Evolutionary conservation across 37 sponge, comb jelly and placozoan species (phyloP), one percentile per base, ranked within the genome.

Genomic region (Petrosia ficiformis): DNA sequence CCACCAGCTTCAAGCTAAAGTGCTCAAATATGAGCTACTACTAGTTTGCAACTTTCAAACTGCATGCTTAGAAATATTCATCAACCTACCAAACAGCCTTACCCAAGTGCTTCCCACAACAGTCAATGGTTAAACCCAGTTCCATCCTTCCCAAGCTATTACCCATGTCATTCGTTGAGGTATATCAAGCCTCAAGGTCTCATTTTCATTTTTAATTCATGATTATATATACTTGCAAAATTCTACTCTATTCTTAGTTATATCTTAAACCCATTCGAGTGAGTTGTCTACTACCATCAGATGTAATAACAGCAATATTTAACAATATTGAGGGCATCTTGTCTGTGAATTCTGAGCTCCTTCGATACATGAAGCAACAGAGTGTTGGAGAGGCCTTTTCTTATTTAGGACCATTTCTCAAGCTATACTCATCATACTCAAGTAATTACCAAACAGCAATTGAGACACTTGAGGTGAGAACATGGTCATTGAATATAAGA

Each of bases 311-410:
- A 42, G 57, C 72, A 3, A 89, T 93, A 19, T 93, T 93, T 59
- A 74, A 77, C 37, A 93, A 93, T 59, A 77, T 93, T 44, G 93
- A 88, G 34, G 86, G 73, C 2, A 84, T 93, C 35, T 79, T 88
- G 44, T 61, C 79, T 8, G 77, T 93, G 16, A 93, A 93, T 59
- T 39, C 38, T 30, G 93, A 93, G 52, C 82, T 93, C 16, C 70
- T 89, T 31, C 29, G 52, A 0, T 84, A 25, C 36, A 84, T 93
- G 77, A 38, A 76, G 37, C 78, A 88, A 57, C 40, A 65, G 42
- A 82, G 87, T 31, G 82, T 81, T 43, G 93, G 77, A 0, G 86
- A 84, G 26, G 93, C 93, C 25, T 93, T 93, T 60, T 58, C 37
- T 31, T 71, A 84, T 43, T 41, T 93, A 60, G 89, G 73, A 24